Evolutionary conservation across 2,113 vertebrate genomes (phyloP), one percentile per base, ranked within the genome.

Genomic region (Hemiprocne comata): DNA sequence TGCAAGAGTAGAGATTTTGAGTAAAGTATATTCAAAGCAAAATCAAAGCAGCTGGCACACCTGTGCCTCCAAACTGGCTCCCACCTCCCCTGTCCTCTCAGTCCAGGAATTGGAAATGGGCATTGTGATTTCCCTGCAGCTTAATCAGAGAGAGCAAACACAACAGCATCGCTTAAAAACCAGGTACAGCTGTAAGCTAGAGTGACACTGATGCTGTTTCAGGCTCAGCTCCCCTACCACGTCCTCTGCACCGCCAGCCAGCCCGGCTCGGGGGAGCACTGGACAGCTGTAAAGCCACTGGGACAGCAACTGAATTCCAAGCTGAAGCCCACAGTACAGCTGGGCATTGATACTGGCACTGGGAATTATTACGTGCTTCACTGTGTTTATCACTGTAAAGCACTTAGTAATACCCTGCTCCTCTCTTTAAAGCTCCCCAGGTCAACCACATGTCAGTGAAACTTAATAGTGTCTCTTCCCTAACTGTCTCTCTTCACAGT

Each of bases 231-330:
- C n/a, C 78, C 20, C 71, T 78, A 60, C 34, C 23, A 0, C 2
- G 11, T 36, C 28, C 54, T 53, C 42, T 71, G 16, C 29, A 24
- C 21, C 3, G 1, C 42, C 44, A 26, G 28, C 31, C 57, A 77
- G 25, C 66, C 24, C 0, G 0, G 31, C 2, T 3, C 38, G 26
- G 31, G 17, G 33, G 21, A 36, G 13, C 24, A 3, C n/a, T 17
- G 74, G 29, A 13, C 33, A 26, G 19, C 24, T 60, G 6, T 36
- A 65, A 48, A 20, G 31, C 44, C 40, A 2, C 55, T 62, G 82
- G 51, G 21, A 8, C 1, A 12, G 15, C 40, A 46, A 4, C 54
- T 29, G 69, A 36, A 9, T 38, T 90, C 65, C 17, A 50, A 10
- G 42, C 17, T 66, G 46, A 34, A 58, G 44, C 55, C 60, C 72